Evolutionary conservation across 2,113 vertebrate genomes (phyloP).

Genomic region (Sporophila hypoxantha): DNA sequence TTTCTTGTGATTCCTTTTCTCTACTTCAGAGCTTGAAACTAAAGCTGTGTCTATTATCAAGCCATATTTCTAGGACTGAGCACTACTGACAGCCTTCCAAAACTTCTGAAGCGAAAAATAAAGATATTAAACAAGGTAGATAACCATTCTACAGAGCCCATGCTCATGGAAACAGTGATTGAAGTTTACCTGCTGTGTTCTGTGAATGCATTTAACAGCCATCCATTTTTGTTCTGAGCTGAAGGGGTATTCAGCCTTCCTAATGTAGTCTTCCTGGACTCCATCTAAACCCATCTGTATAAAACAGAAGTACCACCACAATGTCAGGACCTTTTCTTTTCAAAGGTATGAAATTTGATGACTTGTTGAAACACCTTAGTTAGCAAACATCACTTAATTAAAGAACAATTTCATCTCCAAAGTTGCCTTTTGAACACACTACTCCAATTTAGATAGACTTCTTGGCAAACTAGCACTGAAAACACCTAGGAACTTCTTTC

Average conservation of each 20-base stretch:
- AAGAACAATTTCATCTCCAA: neutral
- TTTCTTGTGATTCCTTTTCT: neutral
- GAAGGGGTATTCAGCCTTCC: conserved; percentile 90
- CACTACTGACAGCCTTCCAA: neutral
- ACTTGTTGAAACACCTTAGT: neutral
- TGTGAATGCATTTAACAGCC: conserved; percentile 90
- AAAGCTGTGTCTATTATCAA: neutral
- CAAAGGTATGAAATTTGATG: neutral
- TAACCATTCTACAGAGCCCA: neutral
- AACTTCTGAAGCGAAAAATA: neutral
- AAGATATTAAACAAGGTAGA: neutral
- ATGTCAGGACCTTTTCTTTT: neutral
- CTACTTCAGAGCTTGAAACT: neutral
- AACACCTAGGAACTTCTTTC: neutral
- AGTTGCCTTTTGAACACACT: neutral
- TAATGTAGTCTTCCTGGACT: conserved; percentile 86
- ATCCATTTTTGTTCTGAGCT: conserved; percentile 97
- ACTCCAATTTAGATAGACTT: neutral
- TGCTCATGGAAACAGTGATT: neutral
- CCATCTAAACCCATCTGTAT: conserved; percentile 89
- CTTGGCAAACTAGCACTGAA: neutral
- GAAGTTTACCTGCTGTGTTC: conserved; percentile 83
- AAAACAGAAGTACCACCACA: neutral
- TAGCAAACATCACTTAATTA: neutral
- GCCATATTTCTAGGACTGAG: neutral